Evolutionary conservation across 2,888 invertebrate species (phyloP).

Genomic region (Melanostoma scalare): DNA sequence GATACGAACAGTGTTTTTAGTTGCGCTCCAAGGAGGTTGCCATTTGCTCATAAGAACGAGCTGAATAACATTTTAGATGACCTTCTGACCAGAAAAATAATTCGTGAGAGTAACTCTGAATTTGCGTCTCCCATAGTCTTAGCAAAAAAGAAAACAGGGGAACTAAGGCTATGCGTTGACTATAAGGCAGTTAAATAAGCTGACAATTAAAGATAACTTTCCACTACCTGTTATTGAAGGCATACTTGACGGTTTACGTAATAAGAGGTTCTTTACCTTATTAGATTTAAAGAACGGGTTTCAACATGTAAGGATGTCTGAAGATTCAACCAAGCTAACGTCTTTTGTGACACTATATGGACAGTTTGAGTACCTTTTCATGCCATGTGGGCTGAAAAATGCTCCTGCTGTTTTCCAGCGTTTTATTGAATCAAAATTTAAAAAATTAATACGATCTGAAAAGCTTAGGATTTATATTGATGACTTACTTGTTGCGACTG

Average conservation of each 20-base stretch:
- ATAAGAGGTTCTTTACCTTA: too few species aligned
- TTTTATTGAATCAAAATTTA: not conserved
- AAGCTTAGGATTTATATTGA: conserved; percentile 1
- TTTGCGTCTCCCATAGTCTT: too few species aligned
- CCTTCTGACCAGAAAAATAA: not conserved
- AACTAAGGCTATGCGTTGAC: too few species aligned
- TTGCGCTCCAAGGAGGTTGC: not conserved
- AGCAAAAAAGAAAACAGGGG: too few species aligned
- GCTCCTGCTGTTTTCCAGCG: not conserved
- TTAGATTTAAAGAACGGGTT: too few species aligned
- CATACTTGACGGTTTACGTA: too few species aligned
- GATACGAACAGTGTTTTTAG: conserved; percentile 2
- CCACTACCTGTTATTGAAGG: too few species aligned
- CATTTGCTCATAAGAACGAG: not conserved
- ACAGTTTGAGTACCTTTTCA: too few species aligned
- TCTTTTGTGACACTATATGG: too few species aligned
- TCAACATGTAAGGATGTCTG: not conserved
- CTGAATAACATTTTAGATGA: not conserved
- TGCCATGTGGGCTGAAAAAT: not conserved
- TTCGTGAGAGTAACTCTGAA: not conserved
- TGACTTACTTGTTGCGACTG: not conserved
- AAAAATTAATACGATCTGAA: not conserved
- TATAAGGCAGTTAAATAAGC: too few species aligned
- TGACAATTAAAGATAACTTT: too few species aligned
- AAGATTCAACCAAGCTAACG: not conserved